Conservation (phyloP, 1,140 invertebrate genomes). For the Asobara japonica region DNA sequence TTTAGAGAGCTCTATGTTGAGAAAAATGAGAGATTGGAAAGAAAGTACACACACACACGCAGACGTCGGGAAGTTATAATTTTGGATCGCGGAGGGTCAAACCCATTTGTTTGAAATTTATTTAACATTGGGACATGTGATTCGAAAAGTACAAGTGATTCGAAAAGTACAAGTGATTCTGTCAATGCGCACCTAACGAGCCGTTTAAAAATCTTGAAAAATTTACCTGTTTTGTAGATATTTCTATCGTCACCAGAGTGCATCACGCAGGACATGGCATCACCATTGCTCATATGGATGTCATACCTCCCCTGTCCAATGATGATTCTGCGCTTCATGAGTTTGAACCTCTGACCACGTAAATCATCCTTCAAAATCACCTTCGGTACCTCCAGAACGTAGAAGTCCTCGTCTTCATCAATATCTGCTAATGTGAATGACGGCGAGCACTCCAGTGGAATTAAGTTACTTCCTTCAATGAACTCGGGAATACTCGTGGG, state of each 20-base stretch:
- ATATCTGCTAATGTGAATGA: slow-evolving; percentile 22
- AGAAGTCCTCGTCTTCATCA: slow-evolving; percentile 29
- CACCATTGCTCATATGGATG: not conserved
- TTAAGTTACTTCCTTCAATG: not conserved
- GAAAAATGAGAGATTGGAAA: too few species aligned
- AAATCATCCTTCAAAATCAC: slow-evolving; percentile 12
- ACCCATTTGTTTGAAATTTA: too few species aligned
- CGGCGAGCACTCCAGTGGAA: not conserved
- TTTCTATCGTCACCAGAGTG: not conserved
- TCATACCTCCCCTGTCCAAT: slow-evolving; percentile 23
- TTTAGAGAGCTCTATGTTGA: too few species aligned
- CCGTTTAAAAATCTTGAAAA: too few species aligned
- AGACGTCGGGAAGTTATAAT: too few species aligned
- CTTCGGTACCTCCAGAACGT: slow-evolving; percentile 32
- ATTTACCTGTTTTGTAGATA: not conserved
- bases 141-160: too few species aligned
- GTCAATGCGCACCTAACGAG: too few species aligned
- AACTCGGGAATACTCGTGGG: slow-evolving; percentile 5
- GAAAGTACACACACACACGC: too few species aligned
- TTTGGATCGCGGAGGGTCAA: too few species aligned
- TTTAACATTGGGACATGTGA: too few species aligned
- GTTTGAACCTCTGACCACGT: slow-evolving; percentile 6
- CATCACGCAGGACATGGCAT: slow-evolving; percentile 6
- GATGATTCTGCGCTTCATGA: not conserved
- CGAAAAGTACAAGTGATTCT: too few species aligned